phyloP scores from a whole-genome alignment of 1,140 invertebrate species.

The Nomia melanderi region DNA sequence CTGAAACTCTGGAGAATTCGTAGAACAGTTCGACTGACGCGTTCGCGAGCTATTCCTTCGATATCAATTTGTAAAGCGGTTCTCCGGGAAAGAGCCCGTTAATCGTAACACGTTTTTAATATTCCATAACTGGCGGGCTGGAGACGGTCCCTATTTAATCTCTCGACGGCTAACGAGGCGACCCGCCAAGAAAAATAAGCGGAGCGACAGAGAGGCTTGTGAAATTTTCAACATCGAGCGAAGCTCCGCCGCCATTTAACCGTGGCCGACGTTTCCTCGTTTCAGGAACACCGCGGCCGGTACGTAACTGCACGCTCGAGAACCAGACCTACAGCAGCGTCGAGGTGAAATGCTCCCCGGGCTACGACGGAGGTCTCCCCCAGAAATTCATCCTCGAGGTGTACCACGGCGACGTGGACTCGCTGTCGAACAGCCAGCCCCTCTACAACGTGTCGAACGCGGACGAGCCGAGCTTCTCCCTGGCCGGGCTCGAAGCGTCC shows the following conservation, averaged over 20 bases:
- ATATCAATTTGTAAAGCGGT: no score
- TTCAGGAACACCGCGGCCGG: conserved; percentile 87
- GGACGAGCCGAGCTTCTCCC: conserved; percentile 85
- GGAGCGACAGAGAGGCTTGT: no score
- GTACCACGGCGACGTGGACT: conserved; percentile 83
- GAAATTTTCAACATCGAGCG: conserved; percentile 30
- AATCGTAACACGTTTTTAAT: no score
- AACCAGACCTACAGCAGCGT: conserved; percentile 89
- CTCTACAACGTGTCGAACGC: conserved; percentile 85
- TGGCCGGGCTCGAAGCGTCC: conserved; percentile 86
- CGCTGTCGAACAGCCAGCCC: conserved; percentile 74
- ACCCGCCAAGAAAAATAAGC: no score
- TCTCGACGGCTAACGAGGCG: no score
- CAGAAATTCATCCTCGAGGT: conserved; percentile 91
- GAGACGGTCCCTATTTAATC: no score
- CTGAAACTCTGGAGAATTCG: no score
- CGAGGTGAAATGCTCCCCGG: conserved; percentile 87
- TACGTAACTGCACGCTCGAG: conserved; percentile 87
- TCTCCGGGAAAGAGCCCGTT: no score
- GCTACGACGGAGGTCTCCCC: conserved; percentile 92
- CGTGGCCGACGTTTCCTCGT: conserved; percentile 47
- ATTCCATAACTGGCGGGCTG: no score
- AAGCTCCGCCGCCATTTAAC: conserved; percentile 4
- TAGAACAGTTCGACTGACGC: no score
- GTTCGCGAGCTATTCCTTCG: no score